Base-by-base conservation (phyloP, 2,113 vertebrate species). In the Callipepla californica region DNA sequence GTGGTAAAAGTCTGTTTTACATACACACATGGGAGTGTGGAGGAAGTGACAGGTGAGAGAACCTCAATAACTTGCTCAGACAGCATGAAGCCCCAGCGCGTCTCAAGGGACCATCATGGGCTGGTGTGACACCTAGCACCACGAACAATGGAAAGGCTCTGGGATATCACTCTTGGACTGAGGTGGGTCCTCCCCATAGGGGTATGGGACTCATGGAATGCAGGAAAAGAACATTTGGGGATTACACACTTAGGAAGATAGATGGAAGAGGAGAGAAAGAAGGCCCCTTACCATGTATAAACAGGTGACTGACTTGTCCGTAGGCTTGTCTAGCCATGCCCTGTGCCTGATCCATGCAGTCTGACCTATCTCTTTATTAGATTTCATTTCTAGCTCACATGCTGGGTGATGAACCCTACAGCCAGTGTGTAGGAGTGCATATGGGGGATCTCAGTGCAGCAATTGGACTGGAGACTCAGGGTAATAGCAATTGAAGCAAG, bases 361-460 rank as follows among this genome's bases (percentile, higher is more conserved):
- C 45, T 65, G 26, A 21, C 45, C 32, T 51, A 3, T 42, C 51
- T 79, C 61, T 30, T 81, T 48, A 30, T 72, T 30, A 62, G 75
- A 86, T 6, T 72, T 21, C 13, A 28, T 72, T 80, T 89, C 51
- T 91, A 62, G 57, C 25, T 72, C 47, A 51, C 44, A 44, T 50
- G 12, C 5, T 34, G 34, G 23, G 45, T 50, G 34, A 13, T 7
- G 13, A 13, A 89, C 63, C 17, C 9, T 83, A 34, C 20, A 63
- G 13, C 10, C 42, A 28, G 15, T 4, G 20, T 13, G 9, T 16
- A 62, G 7, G 44, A 0, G 0, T 1, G 0, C 11, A 9, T 47
- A 26, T 13, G 25, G 22, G 13, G 13, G 6, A 12, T 58, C n/a
- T 83, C 47, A 15, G 6, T 83, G 36, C 12, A 48, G 73, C n/a